Evolutionary conservation across 1,140 invertebrate genomes (phyloP).

Genomic region (Calycopis cecrops): DNA sequence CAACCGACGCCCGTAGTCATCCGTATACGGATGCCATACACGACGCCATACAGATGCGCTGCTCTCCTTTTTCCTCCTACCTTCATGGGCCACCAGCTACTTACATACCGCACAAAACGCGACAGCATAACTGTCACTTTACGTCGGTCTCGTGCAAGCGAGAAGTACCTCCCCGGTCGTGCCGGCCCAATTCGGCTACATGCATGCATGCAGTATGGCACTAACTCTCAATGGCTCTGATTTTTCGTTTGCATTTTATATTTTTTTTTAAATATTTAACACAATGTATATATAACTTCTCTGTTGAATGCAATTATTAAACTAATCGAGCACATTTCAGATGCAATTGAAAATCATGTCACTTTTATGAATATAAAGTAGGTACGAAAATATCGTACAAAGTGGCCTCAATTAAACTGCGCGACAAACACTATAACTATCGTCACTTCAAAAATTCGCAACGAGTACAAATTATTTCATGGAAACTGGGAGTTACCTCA

Average conservation of each 20-base stretch:
- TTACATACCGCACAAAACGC: too few species aligned
- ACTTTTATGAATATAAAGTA: conserved; percentile 24
- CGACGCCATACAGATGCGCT: too few species aligned
- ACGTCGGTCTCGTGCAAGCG: too few species aligned
- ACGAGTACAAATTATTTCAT: conserved; percentile 16
- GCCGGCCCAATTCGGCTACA: too few species aligned
- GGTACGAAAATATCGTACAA: conserved; percentile 33
- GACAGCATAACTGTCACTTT: too few species aligned
- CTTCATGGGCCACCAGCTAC: too few species aligned
- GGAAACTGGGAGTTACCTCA: too few species aligned
- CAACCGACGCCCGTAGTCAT: too few species aligned
- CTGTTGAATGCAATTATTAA: neutral
- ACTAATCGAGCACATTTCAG: neutral
- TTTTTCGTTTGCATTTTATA: too few species aligned
- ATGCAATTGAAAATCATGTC: conserved; percentile 16
- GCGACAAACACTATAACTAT: conserved; percentile 21
- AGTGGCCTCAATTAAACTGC: conserved; percentile 56
- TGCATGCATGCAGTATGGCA: neutral
- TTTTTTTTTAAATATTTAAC: neutral
- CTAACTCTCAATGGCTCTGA: neutral
- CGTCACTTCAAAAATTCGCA: conserved; percentile 14
- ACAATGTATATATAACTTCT: neutral
- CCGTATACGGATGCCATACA: too few species aligned
- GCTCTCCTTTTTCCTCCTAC: too few species aligned
- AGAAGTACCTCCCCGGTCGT: too few species aligned